Percentiles rank a stretch among this genome's conserved stretches.
Evolutionary conservation across 2,113 vertebrate genomes (phyloP).

Genomic region (Sinocyclocheilus anshuiensis): DNA sequence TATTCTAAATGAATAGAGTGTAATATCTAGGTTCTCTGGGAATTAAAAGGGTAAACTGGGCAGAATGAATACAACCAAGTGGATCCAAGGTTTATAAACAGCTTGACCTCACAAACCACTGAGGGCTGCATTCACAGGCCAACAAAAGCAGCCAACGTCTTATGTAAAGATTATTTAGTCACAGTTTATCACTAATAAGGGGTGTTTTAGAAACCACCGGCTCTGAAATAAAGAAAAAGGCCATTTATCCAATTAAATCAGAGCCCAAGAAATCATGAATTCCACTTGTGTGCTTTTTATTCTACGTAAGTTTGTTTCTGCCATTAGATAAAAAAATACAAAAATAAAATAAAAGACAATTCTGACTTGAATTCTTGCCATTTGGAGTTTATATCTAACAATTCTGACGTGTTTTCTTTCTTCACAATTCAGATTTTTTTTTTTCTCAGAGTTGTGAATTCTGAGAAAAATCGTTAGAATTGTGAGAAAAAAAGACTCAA

Average conservation of each 20-base stretch:
- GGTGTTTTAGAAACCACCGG: conserved; percentile 18
- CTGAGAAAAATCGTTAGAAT: no score
- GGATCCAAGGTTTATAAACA: conserved; percentile 58
- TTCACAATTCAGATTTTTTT: no score
- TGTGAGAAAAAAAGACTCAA: no score
- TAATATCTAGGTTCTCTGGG: conserved; percentile 43
- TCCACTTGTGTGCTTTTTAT: no score
- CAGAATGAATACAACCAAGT: conserved; percentile 48
- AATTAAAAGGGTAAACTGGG: conserved; percentile 32
- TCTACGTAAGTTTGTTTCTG: not conserved
- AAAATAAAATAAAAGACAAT: no score
- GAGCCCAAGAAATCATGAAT: not conserved
- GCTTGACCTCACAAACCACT: conserved; percentile 66
- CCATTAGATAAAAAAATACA: no score
- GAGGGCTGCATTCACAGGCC: conserved; percentile 61
- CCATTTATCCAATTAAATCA: conserved; percentile 28
- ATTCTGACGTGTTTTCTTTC: no score
- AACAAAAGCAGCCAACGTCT: conserved; percentile 65
- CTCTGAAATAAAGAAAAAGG: not conserved
- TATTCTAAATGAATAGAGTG: conserved; percentile 49
- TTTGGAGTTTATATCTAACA: no score
- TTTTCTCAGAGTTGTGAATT: no score
- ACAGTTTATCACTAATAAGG: conserved; percentile 56
- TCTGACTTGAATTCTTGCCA: no score
- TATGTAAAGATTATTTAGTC: conserved; percentile 66